Conservation (phyloP, 2,888 invertebrate species). For the Oscheius onirici region DNA sequence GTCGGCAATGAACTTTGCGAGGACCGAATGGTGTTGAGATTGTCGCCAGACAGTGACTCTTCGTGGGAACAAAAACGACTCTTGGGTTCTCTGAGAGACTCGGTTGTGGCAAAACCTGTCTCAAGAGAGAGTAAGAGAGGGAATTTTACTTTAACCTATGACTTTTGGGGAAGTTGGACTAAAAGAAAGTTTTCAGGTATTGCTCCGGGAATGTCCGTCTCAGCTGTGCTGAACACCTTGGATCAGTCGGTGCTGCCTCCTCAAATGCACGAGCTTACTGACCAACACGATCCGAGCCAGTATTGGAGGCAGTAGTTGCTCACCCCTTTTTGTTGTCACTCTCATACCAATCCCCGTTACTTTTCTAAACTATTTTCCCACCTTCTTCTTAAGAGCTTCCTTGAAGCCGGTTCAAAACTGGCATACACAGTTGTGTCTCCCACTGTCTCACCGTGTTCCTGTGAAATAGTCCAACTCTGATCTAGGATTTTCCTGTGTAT, state of each 20-base stretch:
- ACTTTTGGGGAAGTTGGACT: neutral
- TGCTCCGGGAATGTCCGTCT: slow-evolving; percentile 52
- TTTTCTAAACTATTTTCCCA: neutral
- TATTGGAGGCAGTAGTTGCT: slow-evolving; percentile 43
- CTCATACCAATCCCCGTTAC: neutral
- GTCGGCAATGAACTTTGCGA: slow-evolving; percentile 14
- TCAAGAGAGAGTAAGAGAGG: neutral
- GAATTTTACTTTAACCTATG: neutral
- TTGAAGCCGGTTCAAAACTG: slow-evolving; percentile 10
- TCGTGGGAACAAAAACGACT: slow-evolving; percentile 22
- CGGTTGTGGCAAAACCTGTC: slow-evolving; percentile 18
- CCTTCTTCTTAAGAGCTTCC: slow-evolving; percentile 12
- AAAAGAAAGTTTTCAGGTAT: slow-evolving; percentile 39
- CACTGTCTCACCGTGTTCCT: slow-evolving; percentile 14
- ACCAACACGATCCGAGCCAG: slow-evolving; percentile 38
- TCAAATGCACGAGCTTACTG: slow-evolving; percentile 42
- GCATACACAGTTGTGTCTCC: neutral
- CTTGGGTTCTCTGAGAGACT: neutral
- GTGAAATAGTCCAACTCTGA: slow-evolving; percentile 26
- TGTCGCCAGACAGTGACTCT: slow-evolving; percentile 1
- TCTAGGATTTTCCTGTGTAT: slow-evolving; percentile 27
- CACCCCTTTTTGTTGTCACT: neutral
- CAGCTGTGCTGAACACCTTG: slow-evolving; percentile 54
- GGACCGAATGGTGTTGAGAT: slow-evolving; percentile 1
- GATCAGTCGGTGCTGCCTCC: slow-evolving; percentile 44